Percentiles rank a stretch among this genome's conserved stretches.
Conservation (phyloP, 2,888 invertebrate species). For the Hanleya hanleyi region DNA sequence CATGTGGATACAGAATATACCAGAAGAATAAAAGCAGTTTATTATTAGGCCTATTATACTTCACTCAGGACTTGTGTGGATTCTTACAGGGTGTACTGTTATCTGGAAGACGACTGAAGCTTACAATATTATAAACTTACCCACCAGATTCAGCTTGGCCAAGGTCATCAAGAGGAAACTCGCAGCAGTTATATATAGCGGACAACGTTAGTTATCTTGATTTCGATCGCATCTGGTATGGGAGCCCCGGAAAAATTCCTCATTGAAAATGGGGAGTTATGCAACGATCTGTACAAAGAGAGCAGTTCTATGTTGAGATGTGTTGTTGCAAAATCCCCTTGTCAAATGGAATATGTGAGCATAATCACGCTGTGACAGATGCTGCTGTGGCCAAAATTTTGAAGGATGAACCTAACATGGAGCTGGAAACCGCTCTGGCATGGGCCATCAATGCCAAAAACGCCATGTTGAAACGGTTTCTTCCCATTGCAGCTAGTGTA, state of each 20-base stretch:
- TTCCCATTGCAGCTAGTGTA: background rate
- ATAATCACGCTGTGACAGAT: constrained; percentile 1
- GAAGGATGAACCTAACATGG: background rate
- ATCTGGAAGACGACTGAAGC: no score
- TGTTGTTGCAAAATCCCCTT: background rate
- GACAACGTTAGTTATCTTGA: background rate
- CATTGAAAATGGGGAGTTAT: background rate
- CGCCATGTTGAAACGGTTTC: background rate
- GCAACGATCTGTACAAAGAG: no score
- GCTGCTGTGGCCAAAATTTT: background rate
- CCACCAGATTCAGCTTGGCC: no score
- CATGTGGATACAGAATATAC: no score
- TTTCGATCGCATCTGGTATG: background rate
- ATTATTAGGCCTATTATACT: no score
- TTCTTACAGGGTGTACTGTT: no score
- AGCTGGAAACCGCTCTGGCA: background rate
- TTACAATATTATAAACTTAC: no score
- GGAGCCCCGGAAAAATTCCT: constrained; percentile 1
- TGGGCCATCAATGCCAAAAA: no score
- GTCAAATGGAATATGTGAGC: constrained; percentile 10
- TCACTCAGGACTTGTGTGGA: no score
- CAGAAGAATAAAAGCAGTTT: no score
- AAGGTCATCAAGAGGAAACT: constrained; percentile 7
- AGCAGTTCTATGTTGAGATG: constrained; percentile 2
- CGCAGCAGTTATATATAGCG: background rate